These are phyloP conservation scores for Chironomus striatipennis DNA, from an alignment of 1,140 invertebrate genomes.

Conservation along the genomic window DNA sequence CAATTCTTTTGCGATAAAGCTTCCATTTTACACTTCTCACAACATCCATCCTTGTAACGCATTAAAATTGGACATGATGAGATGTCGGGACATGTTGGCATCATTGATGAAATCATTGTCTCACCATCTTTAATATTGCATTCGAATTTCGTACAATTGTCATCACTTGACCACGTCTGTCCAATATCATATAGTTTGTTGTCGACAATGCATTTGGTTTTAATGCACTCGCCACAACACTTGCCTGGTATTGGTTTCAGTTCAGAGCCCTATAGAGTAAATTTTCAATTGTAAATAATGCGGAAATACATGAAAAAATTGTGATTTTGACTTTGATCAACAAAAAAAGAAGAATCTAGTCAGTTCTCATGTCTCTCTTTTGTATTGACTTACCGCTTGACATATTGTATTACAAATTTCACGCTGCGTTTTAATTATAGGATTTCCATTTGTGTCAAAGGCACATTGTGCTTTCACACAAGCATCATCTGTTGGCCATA, in stretches of 20 bases:
- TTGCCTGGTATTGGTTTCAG: slow-evolving; percentile 41
- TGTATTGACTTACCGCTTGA: slow-evolving; percentile 23
- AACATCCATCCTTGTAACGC: slow-evolving; percentile 54
- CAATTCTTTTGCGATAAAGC: slow-evolving; percentile 43
- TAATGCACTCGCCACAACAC: slow-evolving; percentile 65
- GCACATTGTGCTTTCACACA: slow-evolving; percentile 53
- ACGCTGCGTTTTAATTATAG: slow-evolving; percentile 43
- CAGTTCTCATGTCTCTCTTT: no score
- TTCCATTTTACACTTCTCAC: slow-evolving; percentile 51
- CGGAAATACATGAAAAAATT: background rate
- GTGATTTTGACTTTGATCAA: no score
- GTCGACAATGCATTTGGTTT: slow-evolving; percentile 53
- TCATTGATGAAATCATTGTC: slow-evolving; percentile 45
- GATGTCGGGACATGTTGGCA: slow-evolving; percentile 52
- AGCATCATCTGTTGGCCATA: slow-evolving; percentile 43
- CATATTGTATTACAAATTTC: slow-evolving; percentile 49
- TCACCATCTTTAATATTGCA: slow-evolving; percentile 44
- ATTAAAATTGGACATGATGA: slow-evolving; percentile 47
- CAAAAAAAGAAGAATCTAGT: no score
- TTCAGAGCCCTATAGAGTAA: slow-evolving; percentile 44
- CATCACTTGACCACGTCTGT: slow-evolving; percentile 50
- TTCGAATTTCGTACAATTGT: slow-evolving; percentile 56
- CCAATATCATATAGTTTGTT: slow-evolving; percentile 45
- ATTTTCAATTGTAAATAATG: background rate
- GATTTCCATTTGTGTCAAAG: slow-evolving; percentile 41